Percentiles rank a stretch among this genome's conserved stretches.
phyloP scores from a whole-genome alignment of 2,888 invertebrate genomes.

The Aleiodes alternator region DNA sequence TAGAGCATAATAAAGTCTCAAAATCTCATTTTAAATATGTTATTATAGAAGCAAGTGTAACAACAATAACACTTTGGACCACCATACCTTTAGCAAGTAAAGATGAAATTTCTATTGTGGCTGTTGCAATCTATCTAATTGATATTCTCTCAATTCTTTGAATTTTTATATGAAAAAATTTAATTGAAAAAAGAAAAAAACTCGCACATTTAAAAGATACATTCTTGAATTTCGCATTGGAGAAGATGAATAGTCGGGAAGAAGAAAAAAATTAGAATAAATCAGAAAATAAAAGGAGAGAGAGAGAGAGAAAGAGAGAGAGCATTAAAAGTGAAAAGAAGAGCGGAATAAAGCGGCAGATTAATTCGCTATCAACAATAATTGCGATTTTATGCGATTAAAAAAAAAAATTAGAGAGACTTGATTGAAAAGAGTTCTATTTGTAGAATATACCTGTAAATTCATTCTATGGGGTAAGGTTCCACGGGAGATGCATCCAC shows the following conservation, averaged over 20 bases:
- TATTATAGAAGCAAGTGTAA: slow-evolving; percentile 16
- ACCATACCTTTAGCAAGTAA: slow-evolving; percentile 14
- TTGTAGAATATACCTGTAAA: slow-evolving; percentile 72
- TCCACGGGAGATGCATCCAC: slow-evolving; percentile 73
- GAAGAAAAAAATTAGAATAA: not conserved
- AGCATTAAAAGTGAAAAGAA: not conserved
- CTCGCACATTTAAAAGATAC: not conserved
- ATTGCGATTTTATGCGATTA: slow-evolving; percentile 18
- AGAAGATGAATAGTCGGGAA: not conserved
- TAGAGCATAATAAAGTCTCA: no score
- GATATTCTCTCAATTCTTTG: not conserved
- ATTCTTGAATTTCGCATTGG: not conserved
- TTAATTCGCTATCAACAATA: slow-evolving; percentile 27
- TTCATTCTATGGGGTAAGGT: slow-evolving; percentile 68
- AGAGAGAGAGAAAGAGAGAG: not conserved
- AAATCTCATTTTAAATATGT: slow-evolving; percentile 1
- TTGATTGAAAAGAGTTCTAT: slow-evolving; percentile 57
- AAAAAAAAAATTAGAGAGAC: slow-evolving; percentile 22
- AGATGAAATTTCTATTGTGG: not conserved
- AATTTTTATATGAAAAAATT: not conserved
- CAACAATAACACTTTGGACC: slow-evolving; percentile 25
- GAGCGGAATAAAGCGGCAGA: slow-evolving; percentile 19
- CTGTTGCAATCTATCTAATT: not conserved
- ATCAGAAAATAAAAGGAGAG: not conserved
- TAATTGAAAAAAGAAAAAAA: not conserved